Evolutionary conservation across 2,888 invertebrate species (phyloP), one percentile per base, ranked within the genome.

Genomic region (Stenotaenia linearis): DNA sequence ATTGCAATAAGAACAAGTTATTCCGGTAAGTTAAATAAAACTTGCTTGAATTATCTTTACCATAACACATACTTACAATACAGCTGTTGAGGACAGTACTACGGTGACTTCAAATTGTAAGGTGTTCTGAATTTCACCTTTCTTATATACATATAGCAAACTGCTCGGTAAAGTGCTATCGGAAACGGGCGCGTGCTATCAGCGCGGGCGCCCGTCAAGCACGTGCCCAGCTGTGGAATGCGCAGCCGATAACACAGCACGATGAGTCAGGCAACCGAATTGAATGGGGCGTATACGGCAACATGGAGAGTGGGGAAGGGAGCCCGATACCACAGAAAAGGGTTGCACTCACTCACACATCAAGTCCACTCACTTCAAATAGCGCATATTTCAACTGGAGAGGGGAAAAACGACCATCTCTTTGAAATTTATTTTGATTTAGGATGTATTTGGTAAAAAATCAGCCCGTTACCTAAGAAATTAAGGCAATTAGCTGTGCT

Each of bases 171-270:
- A 28, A 69, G 69, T 25, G 25, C 61, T 25, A 61, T 61, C 61
- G 61, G 61, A n/a, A 45, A 23, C 61, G 25, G 61, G 61, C 21
- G 23, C 21, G 61, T 61, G 61, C 69, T 69, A 69, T 69, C 69
- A 69, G 28, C 69, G 23, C 69, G 69, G 69, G 15, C 69, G 69
- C 28, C 69, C 69, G 28, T 28, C 69, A 28, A 69, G 69, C 69
- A 69, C 69, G 69, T 69, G 69, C 69, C 75, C 75, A 45, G 77
- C 77, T 77, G 77, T 77, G 77, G 77, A 77, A 77, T 77, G 77
- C 77, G 37, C 25, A 69, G 69, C 77, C 77, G 77, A 77, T 77
- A 77, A 77, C 77, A 40, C 69, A 69, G 69, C 69, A 69, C 37
- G 45, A 77, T 77, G 77, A 77, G 40, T 77, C 77, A 77, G 77